These are phyloP conservation scores for Acanthochromis polyacanthus DNA, from an alignment of 2,113 vertebrate species.

Conservation along the genomic window DNA sequence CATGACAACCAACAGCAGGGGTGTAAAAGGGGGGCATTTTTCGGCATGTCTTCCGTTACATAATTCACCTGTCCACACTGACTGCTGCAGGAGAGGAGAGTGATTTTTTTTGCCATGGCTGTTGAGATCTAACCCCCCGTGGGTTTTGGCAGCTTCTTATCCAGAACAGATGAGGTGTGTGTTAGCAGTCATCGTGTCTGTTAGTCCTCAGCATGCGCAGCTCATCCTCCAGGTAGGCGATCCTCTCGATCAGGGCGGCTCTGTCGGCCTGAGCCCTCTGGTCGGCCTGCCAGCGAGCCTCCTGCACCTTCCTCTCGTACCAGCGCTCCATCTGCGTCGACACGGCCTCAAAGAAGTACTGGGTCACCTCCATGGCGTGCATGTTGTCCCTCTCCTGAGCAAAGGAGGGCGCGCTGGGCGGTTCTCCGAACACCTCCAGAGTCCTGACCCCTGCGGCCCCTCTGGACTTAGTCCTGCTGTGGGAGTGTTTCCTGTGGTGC, in stretches of 20 bases:
- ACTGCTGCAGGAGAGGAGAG: no score
- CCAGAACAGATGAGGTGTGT: neutral
- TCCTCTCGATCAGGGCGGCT: slow-evolving; percentile 87
- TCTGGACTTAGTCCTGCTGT: slow-evolving; percentile 82
- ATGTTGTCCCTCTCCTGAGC: slow-evolving; percentile 83
- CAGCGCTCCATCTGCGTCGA: slow-evolving; percentile 97
- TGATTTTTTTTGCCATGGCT: no score
- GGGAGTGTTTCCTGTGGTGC: slow-evolving; percentile 85
- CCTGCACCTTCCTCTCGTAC: slow-evolving; percentile 96
- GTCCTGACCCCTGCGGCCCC: slow-evolving; percentile 53
- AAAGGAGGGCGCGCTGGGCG: slow-evolving; percentile 58
- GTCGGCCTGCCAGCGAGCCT: slow-evolving; percentile 90
- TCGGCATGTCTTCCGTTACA: neutral
- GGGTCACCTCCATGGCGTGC: slow-evolving; percentile 94
- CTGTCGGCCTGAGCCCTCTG: slow-evolving; percentile 91
- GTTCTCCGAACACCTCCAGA: slow-evolving; percentile 58
- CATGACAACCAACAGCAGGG: neutral
- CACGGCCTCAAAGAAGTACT: slow-evolving; percentile 96
- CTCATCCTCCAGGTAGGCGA: slow-evolving; percentile 92
- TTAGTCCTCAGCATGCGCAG: slow-evolving; percentile 89
- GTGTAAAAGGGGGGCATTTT: neutral
- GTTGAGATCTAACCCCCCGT: neutral
- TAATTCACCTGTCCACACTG: no score
- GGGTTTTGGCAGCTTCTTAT: neutral
- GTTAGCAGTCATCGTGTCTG: slow-evolving; percentile 86